Base-by-base conservation (phyloP, 2,113 vertebrate genomes). In the Anolis sagrei region DNA sequence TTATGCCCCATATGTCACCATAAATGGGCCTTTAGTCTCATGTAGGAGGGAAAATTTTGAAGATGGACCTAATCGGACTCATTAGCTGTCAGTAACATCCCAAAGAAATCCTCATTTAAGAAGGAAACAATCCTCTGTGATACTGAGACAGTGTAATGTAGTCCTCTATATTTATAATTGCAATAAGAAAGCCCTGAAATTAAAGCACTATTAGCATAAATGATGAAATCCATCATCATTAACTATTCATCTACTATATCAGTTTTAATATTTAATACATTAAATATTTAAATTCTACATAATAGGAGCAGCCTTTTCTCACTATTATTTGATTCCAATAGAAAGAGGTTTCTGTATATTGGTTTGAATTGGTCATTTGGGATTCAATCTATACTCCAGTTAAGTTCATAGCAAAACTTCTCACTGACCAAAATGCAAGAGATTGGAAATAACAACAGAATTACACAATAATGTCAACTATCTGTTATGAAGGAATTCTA, bases 51-150 rank as follows among this genome's bases (percentile, higher is more conserved):
- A 25, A 76, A 76, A 7, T 51, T 49, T 66, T 7, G 39, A 76
- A 29, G 79, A 58, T 51, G 74, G 61, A 19, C 54, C 86, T 62
- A 1, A 74, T 79, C 76, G 86, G 66, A 69, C n/a, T 0, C 0
- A 32, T 9, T 64, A 82, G 77, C 86, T 86, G 82, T 82, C 86
- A 90, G 76, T 76, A 92, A 84, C 58, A 82, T 79, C 87, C 82
- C 48, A 48, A 84, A 66, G 58, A 13, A 66, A 29, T 29, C 36
- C n/a, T 21, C 36, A 76, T 73, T 9, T n/a, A 86, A 64, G 48
- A 86, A 89, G 68, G 61, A 86, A 89, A 68, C 76, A 83, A 77
- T 62, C 74, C 29, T 54, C 48, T 34, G 3, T 77, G 19, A 64
- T 77, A 9, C 32, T 27, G 16, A 78, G 51, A 4, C 64, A 48